phyloP scores from a whole-genome alignment of 2,113 vertebrate species.

The Pituophis catenifer region DNA sequence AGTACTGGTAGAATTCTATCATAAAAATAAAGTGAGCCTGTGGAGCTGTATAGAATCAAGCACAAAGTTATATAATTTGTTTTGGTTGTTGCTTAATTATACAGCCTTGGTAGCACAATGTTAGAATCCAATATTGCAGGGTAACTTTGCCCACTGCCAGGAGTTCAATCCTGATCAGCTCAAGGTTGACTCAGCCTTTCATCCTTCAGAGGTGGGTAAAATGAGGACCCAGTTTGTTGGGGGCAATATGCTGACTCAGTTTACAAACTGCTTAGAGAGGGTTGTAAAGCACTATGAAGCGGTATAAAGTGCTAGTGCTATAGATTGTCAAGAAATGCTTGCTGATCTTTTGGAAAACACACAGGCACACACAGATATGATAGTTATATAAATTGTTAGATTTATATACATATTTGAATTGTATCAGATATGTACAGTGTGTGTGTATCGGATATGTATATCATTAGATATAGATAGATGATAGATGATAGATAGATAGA shows the following conservation, averaged over 20 bases:
- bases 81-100: background rate
- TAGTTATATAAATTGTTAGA: too few species aligned
- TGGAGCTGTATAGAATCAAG: background rate
- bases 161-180: background rate
- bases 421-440: too few species aligned
- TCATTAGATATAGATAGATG: too few species aligned
- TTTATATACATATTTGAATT: too few species aligned
- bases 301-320: background rate
- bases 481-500: too few species aligned
- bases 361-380: background rate
- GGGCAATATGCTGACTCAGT: background rate
- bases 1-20: background rate
- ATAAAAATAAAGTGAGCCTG: background rate
- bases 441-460: too few species aligned
- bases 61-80: background rate
- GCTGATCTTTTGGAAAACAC: background rate
- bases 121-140: background rate
- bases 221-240: background rate
- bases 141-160: background rate
- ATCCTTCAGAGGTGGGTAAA: background rate
- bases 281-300: background rate
- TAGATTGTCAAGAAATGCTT: background rate
- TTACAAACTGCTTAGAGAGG: background rate
- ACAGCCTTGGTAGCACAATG: background rate
- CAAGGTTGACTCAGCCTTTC: background rate